Evolutionary conservation across 2,113 vertebrate species (phyloP).

Genomic region (Muscicapa adusta): DNA sequence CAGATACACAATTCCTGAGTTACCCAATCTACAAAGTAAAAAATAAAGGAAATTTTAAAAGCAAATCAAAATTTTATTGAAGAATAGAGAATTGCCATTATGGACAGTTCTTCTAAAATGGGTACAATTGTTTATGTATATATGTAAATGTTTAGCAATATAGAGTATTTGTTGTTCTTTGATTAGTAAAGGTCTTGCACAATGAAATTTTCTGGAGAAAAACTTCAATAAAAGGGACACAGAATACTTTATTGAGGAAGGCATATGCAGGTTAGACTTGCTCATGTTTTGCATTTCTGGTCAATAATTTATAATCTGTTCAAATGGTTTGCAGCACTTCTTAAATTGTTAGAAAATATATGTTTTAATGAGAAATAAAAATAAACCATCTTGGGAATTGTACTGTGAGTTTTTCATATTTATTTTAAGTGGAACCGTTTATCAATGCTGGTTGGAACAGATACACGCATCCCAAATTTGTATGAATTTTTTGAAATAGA

Average conservation of each 20-base stretch:
- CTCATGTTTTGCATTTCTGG: not conserved
- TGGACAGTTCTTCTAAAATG: not conserved
- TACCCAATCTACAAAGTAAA: constrained; percentile 26
- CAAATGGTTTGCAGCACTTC: not conserved
- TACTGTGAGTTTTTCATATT: not conserved
- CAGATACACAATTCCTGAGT: constrained; percentile 48
- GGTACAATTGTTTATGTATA: not conserved
- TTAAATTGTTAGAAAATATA: not conserved
- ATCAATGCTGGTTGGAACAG: not conserved
- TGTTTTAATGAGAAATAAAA: not conserved
- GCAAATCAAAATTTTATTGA: constrained; percentile 54
- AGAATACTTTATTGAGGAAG: not conserved
- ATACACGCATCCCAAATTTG: not conserved
- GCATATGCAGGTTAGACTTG: not conserved
- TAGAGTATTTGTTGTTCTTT: not conserved
- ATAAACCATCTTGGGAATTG: not conserved
- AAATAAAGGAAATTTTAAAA: constrained; percentile 52
- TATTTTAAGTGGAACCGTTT: not conserved
- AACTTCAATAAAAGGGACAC: not conserved
- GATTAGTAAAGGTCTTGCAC: not conserved
- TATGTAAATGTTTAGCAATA: not conserved
- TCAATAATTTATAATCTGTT: not conserved
- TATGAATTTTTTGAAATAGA: not conserved
- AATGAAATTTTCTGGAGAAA: not conserved
- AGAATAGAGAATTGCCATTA: not conserved